Evolutionary conservation across 2,113 vertebrate genomes (phyloP), one percentile per base, ranked within the genome.

Genomic region (Anguilla japonica): DNA sequence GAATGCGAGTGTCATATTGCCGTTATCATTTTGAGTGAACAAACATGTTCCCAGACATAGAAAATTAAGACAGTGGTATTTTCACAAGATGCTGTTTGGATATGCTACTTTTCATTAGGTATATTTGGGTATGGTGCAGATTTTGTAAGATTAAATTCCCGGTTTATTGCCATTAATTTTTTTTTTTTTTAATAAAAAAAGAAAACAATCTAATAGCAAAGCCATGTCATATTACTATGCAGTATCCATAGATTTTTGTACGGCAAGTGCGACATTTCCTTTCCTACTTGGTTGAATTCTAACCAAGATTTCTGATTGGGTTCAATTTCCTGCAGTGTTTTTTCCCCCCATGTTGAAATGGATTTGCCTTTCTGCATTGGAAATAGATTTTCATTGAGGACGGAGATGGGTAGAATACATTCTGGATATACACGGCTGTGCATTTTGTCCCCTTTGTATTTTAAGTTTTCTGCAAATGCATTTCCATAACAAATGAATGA

Each of bases 231-330:
- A 80, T 80, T 80, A 80, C 39, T 80, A 80, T 80, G 79, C 79
- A 80, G 79, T 80, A 41, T 80, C 41, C 79, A 80, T 80, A 41
- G 34, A 80, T 34, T 80, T 75, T 40, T 80, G 39, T 40, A 7
- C 41, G 18, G 11, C 40, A 41, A 34, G 11, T 20, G 26, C 26
- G 16, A 8, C 9, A 26, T 75, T 75, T 75, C n/a, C 34, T 75
- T 75, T 75, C 34, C 71, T 75, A 75, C 71, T 75, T 75, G 11
- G 71, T 75, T 75, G 26, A 75, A 75, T 75, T 75, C 71, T 75
- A 34, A 80, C 79, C 79, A 80, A 80, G 20, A 80, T 41, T 40
- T n/a, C 71, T 75, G 41, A 41, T 79, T 80, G 13, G 79, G 79
- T 80, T 39, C 39, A 14, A 80, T 41, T 80, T 41, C 79, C 8